Evolutionary conservation across 2,113 vertebrate genomes (phyloP), one percentile per base, ranked within the genome.

Genomic region (Prunella himalayana): DNA sequence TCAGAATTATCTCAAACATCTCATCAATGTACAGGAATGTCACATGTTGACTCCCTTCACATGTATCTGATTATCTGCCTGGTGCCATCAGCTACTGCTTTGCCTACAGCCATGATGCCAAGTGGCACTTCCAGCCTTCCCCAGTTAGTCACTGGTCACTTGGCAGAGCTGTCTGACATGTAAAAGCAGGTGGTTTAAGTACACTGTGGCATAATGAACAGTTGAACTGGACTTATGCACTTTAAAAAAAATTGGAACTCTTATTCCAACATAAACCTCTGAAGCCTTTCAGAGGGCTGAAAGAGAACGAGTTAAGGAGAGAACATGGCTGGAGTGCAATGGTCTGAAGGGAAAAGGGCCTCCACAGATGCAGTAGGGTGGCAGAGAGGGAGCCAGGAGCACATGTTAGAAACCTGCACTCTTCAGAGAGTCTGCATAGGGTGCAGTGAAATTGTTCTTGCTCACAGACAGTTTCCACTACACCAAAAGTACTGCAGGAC

Each of bases 371-470:
- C 35, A 33, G 53, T 1, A 35, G 37, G 22, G 60, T 5, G 13
- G 27, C 54, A 90, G 44, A 47, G 39, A 79, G 19, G 28, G 25
- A 87, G 49, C 39, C 78, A 79, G 51, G 6, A 79, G 27, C 24
- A 27, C 6, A 2, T 2, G 0, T 60, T 47, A 50, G 35, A 75
- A 87, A 53, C 39, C 51, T n/a, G 19, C 30, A 61, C 31, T 25
- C 0, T 0, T 33, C 79, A 50, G 28, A 51, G 50, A 41, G 41
- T 30, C 57, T 6, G 2, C 1, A 2, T 6, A 37, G 54, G 8
- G 11, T 31, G 22, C 61, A 60, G 19, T 50, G 71, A 72, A 42
- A 25, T 64, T 68, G 33, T 73, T n/a, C 37, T 69, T 27, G 12
- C 72, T 77, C 22, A 19, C 0, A 68, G 47, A 21, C 3, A 3